Evolutionary conservation across 2,113 vertebrate species (phyloP).

Genomic region (Protobothrops mucrosquamatus): DNA sequence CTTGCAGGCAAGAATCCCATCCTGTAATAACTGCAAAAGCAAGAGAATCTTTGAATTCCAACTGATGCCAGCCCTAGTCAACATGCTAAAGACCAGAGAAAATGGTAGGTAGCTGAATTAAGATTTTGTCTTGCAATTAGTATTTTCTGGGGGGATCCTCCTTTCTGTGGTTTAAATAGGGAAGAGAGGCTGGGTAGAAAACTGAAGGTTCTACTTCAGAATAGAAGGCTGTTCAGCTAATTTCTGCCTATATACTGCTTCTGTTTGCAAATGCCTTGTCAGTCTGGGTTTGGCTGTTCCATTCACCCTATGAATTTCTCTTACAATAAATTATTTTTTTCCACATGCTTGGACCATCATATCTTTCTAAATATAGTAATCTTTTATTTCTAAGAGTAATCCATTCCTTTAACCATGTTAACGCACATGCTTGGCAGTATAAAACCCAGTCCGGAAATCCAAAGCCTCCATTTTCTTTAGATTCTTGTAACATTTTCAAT

Average conservation of each 20-base stretch:
- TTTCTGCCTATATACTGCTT: neutral
- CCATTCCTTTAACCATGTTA: too few species aligned
- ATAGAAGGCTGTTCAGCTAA: neutral
- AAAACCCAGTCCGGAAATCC: too few species aligned
- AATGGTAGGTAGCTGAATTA: conserved; percentile 49
- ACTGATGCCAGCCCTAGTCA: conserved; percentile 84
- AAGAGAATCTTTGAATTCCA: conserved; percentile 82
- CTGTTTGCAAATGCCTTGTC: neutral
- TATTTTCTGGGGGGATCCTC: too few species aligned
- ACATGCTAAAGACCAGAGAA: conserved; percentile 67
- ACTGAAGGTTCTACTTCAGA: neutral
- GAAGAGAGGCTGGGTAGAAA: neutral
- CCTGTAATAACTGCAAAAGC: conserved; percentile 71
- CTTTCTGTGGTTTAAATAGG: neutral
- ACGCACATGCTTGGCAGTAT: too few species aligned
- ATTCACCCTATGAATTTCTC: neutral
- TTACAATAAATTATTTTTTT: neutral
- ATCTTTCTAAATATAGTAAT: too few species aligned
- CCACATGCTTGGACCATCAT: neutral
- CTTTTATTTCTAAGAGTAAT: too few species aligned
- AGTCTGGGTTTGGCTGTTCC: neutral
- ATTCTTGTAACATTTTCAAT: too few species aligned
- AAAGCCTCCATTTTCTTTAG: too few species aligned
- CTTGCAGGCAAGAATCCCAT: conserved; percentile 49
- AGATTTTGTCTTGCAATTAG: neutral